Evolutionary conservation across 2,888 invertebrate species (phyloP).

Genomic region (Cryptocephalus moraei): DNA sequence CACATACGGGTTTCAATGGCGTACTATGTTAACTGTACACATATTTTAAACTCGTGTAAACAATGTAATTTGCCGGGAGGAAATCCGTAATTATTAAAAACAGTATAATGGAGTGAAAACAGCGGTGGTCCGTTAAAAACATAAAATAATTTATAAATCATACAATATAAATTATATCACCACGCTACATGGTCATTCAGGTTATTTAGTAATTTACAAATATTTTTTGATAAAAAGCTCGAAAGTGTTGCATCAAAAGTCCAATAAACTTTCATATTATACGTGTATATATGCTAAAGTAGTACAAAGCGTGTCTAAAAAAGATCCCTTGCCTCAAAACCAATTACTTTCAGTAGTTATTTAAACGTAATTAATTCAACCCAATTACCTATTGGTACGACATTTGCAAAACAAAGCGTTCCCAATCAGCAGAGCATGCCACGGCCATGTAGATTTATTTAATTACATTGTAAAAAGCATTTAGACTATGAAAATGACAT

Average conservation of each 20-base stretch:
- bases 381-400: conserved; percentile 22
- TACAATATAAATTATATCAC: no score
- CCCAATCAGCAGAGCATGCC: conserved; percentile 24
- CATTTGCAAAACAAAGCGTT: conserved; percentile 18
- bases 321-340: no score
- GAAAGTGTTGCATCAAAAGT: no score
- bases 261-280: no score
- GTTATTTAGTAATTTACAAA: no score
- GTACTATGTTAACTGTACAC: not conserved
- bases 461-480: conserved; percentile 26
- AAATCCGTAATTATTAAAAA: conserved; percentile 21
- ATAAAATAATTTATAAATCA: no score
- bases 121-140: no score
- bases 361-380: conserved; percentile 28
- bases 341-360: conserved; percentile 6
- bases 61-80: conserved; percentile 26
- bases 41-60: conserved; percentile 20
- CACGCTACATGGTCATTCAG: no score
- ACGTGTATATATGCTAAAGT: conserved; percentile 17
- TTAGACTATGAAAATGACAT: conserved; percentile 23
- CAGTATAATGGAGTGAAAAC: no score
- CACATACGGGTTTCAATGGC: conserved; percentile 8
- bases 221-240: no score
- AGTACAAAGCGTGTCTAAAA: conserved; percentile 25
- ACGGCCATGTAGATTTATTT: conserved; percentile 23